Evolutionary conservation across 2,797 vertebrate genomes (phyloP).

Genomic region (Propithecus perrieri): DNA sequence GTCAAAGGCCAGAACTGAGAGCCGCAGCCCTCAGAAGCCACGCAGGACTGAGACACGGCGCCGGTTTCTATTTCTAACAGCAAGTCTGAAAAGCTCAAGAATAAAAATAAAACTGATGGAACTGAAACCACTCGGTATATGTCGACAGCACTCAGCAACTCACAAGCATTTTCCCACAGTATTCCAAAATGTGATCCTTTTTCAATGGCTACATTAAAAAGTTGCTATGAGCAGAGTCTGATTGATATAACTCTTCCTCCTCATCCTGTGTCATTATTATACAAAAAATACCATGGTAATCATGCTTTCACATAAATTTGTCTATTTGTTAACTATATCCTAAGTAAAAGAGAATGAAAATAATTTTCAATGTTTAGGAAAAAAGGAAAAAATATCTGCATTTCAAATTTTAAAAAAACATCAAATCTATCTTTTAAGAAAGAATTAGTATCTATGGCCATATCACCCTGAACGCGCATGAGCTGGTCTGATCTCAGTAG

Average conservation of each 20-base stretch:
- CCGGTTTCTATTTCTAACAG: not conserved
- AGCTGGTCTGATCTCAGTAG: too few species aligned
- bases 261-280: rapidly evolving
- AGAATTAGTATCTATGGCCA: too few species aligned
- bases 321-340: not conserved
- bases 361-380: not conserved
- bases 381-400: not conserved
- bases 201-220: not conserved
- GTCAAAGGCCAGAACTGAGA: not conserved
- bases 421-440: not conserved
- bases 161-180: not conserved
- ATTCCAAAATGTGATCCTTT: not conserved
- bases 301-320: not conserved
- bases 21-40: not conserved
- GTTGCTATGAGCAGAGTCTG: not conserved
- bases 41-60: rapidly evolving
- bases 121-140: not conserved
- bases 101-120: slow-evolving; percentile 21
- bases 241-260: not conserved
- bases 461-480: too few species aligned
- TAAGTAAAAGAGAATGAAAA: slow-evolving; percentile 22
- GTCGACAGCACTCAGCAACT: not conserved
- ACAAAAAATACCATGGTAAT: not conserved
- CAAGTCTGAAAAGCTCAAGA: not conserved
- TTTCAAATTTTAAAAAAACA: not conserved